A percentile compares a stretch with the other conserved stretches of the same genome.
Evolutionary conservation across 2,888 invertebrate genomes (phyloP).

Genomic region (Brenthis daphne): DNA sequence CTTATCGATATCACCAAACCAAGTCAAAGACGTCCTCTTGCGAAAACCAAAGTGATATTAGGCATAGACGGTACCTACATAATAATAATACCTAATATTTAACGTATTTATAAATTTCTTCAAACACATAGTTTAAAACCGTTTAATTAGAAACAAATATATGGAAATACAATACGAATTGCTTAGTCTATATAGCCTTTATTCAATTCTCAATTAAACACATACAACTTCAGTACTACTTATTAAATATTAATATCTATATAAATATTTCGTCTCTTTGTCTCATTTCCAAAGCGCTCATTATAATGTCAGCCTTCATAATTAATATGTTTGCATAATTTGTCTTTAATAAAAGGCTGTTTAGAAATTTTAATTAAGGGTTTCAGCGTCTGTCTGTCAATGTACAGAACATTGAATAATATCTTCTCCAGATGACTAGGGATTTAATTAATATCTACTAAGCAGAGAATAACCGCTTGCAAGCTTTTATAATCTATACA

Average conservation of each 20-base stretch:
- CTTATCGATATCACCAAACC: no score
- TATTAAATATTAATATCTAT: constrained; percentile 18
- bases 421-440: constrained; percentile 58
- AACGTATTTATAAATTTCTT: no score
- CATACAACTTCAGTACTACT: not conserved
- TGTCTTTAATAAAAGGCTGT: constrained; percentile 41
- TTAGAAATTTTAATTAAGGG: constrained; percentile 60
- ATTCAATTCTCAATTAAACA: not conserved
- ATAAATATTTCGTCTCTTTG: constrained; percentile 22
- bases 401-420: constrained; percentile 53
- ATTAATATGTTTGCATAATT: constrained; percentile 40
- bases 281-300: constrained; percentile 22
- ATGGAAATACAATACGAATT: no score
- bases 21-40: no score
- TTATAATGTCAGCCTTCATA: constrained; percentile 30
- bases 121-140: no score
- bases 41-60: no score
- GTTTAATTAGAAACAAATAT: no score
- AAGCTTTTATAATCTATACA: constrained; percentile 10
- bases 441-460: constrained; percentile 65
- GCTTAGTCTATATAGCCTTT: no score
- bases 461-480: constrained; percentile 45
- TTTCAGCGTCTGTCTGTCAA: constrained; percentile 53
- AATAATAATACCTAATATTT: no score
- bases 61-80: no score